These are phyloP conservation scores for Cheilosia scutellata DNA, from an alignment of 2,888 invertebrate species.

Conservation along the genomic window DNA sequence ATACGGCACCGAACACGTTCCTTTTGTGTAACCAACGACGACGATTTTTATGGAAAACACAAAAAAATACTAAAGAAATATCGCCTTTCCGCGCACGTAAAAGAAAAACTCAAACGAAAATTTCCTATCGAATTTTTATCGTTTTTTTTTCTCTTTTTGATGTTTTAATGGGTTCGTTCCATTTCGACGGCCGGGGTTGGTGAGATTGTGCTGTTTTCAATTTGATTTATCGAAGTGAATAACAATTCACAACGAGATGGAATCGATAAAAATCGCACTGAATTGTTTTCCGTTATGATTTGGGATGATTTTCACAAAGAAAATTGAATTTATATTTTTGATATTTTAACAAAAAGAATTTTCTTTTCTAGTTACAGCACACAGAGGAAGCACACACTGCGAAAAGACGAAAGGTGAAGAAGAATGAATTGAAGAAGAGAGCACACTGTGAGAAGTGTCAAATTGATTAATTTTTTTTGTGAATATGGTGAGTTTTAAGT, in stretches of 20 bases:
- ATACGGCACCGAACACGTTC: constrained; percentile 22
- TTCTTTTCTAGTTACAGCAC: constrained; percentile 65
- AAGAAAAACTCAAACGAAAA: constrained; percentile 45
- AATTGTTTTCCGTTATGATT: constrained; percentile 27
- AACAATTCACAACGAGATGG: background rate
- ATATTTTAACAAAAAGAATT: constrained; percentile 44
- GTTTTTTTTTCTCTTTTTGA: constrained; percentile 21
- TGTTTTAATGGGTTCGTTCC: constrained; percentile 69
- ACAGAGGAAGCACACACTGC: constrained; percentile 68
- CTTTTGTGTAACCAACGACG: constrained; percentile 62
- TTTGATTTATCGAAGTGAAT: constrained; percentile 25
- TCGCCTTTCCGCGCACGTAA: constrained; percentile 37
- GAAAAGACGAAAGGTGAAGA: constrained; percentile 69
- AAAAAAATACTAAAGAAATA: constrained; percentile 44
- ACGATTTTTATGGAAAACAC: constrained; percentile 64
- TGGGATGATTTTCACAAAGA: constrained; percentile 57
- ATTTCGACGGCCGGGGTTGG: constrained; percentile 69
- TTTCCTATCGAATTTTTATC: constrained; percentile 62
- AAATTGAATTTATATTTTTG: constrained; percentile 35
- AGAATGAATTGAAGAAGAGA: constrained; percentile 46
- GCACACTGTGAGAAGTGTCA: constrained; percentile 52
- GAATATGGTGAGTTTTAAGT: constrained; percentile 52
- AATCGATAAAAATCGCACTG: constrained; percentile 29
- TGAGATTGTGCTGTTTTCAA: constrained; percentile 51
- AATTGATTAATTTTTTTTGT: constrained; percentile 57